Evolutionary conservation across 2,113 vertebrate species (phyloP).

Genomic region (Oxyura jamaicensis): DNA sequence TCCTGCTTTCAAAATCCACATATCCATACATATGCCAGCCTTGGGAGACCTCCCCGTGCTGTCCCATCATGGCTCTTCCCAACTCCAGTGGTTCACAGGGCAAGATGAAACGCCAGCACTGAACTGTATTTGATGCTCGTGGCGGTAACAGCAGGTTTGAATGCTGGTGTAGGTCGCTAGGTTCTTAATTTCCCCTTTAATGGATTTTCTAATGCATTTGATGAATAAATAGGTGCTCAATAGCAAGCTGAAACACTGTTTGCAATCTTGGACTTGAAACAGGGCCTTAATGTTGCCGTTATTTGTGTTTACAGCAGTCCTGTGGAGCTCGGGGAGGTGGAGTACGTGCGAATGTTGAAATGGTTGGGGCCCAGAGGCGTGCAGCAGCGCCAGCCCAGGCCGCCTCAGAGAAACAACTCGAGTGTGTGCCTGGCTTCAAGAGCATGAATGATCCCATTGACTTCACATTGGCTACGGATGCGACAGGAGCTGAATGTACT

Average conservation of each 20-base stretch:
- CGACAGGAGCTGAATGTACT: neutral
- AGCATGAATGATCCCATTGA: conserved; percentile 37
- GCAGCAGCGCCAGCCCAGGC: neutral
- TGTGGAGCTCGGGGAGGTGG: neutral
- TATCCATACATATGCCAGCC: rapidly evolving
- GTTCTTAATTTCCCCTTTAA: conserved; percentile 50
- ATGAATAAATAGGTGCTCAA: conserved; percentile 31
- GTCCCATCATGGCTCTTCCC: neutral
- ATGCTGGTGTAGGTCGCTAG: conserved; percentile 17
- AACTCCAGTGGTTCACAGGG: neutral
- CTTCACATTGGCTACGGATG: neutral
- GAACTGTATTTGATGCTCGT: neutral
- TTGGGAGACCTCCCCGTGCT: neutral
- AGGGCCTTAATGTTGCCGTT: neutral
- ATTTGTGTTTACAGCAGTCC: neutral
- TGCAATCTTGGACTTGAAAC: neutral
- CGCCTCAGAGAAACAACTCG: neutral
- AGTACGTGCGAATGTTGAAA: neutral
- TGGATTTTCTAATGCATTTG: conserved; percentile 57
- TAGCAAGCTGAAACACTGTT: conserved; percentile 37
- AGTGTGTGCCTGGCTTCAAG: rapidly evolving
- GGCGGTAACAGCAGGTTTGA: neutral
- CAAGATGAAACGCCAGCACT: neutral
- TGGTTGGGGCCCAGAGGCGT: neutral
- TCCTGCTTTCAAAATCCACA: neutral